Base-by-base conservation (phyloP, 2,888 invertebrate genomes). In the Epirrhoe tristata region DNA sequence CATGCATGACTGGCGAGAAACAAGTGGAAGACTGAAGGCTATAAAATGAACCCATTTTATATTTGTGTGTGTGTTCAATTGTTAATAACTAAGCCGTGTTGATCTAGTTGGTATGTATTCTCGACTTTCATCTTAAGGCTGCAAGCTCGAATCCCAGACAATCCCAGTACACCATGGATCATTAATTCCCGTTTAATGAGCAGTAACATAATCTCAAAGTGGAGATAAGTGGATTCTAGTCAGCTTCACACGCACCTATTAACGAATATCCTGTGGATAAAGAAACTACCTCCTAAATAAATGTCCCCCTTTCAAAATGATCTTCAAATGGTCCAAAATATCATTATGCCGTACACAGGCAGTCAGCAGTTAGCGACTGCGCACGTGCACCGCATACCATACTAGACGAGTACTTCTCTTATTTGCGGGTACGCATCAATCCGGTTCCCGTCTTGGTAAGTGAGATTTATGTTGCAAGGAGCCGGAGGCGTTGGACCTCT, bases 1-100 rank as follows among this genome's bases (percentile, higher is more conserved):
- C 73, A 79, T 78, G 86, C 86, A 80, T 82, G 86, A 83, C 76
- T 84, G 77, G 70, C 58, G 74, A 73, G 75, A 80, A 79, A 85
- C 82, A 71, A 61, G 69, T 70, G 67, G 57, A 69, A 67, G 54
- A 39, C 16, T 60, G 48, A 54, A 57, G 59, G 58, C 34, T 61
- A 24, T 52, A 39, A 14, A 54, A 34, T 56, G 56, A 31, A 54
- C 36, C 36, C 24, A 50, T 57, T 48, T 12, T 12, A 48, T 48
- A 14, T 14, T 2, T 48, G 6, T 48, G 3, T 14, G 6, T 32
- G 34, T 7, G 7, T 34, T 7, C 34, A 34, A 34, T 34, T 34
- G 34, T 34, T n/a, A 34, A 34, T 34, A 34, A 34, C 6, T 32
- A 32, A 7, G 34, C 34, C 24, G 24, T 24, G 24, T 24, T 24